A percentile compares a stretch with the other conserved stretches of the same genome.
These are phyloP conservation scores for Listronotus bonariensis DNA, from an alignment of 1,140 invertebrate species.

Conservation along the genomic window DNA sequence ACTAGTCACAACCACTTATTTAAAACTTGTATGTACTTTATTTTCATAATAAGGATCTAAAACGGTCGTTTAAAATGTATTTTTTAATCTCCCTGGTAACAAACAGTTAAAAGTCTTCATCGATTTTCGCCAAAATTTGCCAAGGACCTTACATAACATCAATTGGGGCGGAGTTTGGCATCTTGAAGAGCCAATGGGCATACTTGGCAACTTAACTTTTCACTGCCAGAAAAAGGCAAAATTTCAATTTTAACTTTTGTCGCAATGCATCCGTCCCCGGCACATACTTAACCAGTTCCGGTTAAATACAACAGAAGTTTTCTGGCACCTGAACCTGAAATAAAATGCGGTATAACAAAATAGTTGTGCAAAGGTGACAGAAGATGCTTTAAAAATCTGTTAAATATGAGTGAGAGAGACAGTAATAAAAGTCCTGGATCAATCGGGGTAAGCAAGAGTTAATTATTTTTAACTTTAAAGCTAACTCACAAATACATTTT, in stretches of 20 bases:
- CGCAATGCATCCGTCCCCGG: too few relatives aligned
- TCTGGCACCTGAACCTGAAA: too few relatives aligned
- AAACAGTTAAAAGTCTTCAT: too few relatives aligned
- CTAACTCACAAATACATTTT: too few relatives aligned
- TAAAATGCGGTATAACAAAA: background rate
- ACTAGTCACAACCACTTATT: too few relatives aligned
- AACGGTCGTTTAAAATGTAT: too few relatives aligned
- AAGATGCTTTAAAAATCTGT: background rate
- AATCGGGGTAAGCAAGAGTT: constrained; percentile 9
- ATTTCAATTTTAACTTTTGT: background rate
- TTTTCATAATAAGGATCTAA: too few relatives aligned
- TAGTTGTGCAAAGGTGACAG: background rate
- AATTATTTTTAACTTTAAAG: too few relatives aligned
- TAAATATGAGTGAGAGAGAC: constrained; percentile 13
- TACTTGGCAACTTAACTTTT: background rate
- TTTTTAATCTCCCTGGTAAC: too few relatives aligned
- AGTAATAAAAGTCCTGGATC: constrained; percentile 27
- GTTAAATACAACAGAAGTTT: too few relatives aligned
- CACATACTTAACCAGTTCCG: background rate
- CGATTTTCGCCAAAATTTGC: constrained; percentile 14
- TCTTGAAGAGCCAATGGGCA: constrained; percentile 10
- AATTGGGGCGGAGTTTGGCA: constrained; percentile 21
- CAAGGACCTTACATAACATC: constrained; percentile 6
- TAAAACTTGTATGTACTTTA: too few relatives aligned
- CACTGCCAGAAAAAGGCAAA: constrained; percentile 2